Percentiles rank a stretch among this genome's conserved stretches.
These are phyloP conservation scores for Hemithea aestivaria DNA, from an alignment of 2,888 invertebrate species.

Conservation along the genomic window DNA sequence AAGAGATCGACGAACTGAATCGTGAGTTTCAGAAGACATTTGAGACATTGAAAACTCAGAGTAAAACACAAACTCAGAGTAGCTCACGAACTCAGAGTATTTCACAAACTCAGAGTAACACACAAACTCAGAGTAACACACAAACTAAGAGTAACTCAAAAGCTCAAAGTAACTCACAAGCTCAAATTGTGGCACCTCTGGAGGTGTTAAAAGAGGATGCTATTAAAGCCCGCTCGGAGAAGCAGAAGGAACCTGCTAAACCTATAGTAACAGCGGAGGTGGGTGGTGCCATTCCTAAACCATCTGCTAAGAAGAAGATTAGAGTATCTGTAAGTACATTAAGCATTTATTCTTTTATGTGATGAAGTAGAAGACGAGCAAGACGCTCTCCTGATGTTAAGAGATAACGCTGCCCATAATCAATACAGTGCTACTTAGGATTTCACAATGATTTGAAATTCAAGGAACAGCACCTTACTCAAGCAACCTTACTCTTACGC, in stretches of 20 bases:
- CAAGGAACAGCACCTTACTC: too few relatives aligned
- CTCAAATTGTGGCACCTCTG: constrained; percentile 36
- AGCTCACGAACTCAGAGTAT: too few relatives aligned
- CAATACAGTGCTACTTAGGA: too few relatives aligned
- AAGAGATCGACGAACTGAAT: constrained; percentile 67
- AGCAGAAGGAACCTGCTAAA: constrained; percentile 4
- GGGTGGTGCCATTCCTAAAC: constrained; percentile 33
- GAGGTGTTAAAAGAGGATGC: constrained; percentile 22
- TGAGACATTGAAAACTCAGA: constrained; percentile 52
- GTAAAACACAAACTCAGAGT: constrained; percentile 8
- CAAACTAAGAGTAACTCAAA: too few relatives aligned
- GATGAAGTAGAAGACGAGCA: too few relatives aligned
- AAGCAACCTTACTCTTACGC: too few relatives aligned
- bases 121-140: constrained; percentile 36
- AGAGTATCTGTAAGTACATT: constrained; percentile 56
- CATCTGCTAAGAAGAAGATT: constrained; percentile 64
- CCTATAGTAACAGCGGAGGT: background rate
- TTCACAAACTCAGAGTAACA: constrained; percentile 36
- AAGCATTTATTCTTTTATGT: too few relatives aligned
- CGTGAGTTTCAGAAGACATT: constrained; percentile 67
- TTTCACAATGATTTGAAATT: too few relatives aligned
- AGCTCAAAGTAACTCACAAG: too few relatives aligned
- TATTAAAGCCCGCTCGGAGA: background rate
- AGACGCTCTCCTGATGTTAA: too few relatives aligned
- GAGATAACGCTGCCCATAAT: too few relatives aligned